phyloP scores from a whole-genome alignment of 64 coral and sea anemone genomes.

The Stichodactyla mertensii region DNA sequence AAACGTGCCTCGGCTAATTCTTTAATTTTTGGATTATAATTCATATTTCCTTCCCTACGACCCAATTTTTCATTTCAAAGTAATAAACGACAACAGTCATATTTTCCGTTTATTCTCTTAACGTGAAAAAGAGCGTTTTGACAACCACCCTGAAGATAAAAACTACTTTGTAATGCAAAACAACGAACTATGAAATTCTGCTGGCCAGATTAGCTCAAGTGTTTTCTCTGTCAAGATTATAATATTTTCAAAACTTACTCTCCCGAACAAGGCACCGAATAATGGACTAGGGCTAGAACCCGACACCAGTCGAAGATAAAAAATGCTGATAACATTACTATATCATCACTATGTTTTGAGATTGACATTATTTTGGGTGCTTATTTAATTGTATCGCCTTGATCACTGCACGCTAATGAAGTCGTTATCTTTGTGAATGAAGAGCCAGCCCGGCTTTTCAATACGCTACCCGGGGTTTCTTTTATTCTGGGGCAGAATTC shows the following conservation, averaged over 20 bases:
- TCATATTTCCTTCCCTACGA: no score
- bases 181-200: neutral
- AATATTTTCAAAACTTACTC: neutral
- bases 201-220: neutral
- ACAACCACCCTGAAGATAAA: neutral
- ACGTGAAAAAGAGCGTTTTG: neutral
- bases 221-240: neutral
- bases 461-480: neutral
- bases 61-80: neutral
- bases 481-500: neutral
- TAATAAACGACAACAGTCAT: neutral
- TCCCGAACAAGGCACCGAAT: neutral
- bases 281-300: neutral
- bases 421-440: neutral
- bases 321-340: neutral
- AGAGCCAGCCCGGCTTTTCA: neutral
- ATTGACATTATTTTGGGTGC: neutral
- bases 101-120: neutral
- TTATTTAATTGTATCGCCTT: slow-evolving; percentile 12
- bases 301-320: slow-evolving; percentile 3
- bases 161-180: neutral
- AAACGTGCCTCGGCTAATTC: no score
- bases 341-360: neutral
- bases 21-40: no score
- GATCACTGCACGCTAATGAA: neutral